Evolutionary conservation across 2,888 invertebrate genomes (phyloP).

Genomic region (Drosophila subquinaria): DNA sequence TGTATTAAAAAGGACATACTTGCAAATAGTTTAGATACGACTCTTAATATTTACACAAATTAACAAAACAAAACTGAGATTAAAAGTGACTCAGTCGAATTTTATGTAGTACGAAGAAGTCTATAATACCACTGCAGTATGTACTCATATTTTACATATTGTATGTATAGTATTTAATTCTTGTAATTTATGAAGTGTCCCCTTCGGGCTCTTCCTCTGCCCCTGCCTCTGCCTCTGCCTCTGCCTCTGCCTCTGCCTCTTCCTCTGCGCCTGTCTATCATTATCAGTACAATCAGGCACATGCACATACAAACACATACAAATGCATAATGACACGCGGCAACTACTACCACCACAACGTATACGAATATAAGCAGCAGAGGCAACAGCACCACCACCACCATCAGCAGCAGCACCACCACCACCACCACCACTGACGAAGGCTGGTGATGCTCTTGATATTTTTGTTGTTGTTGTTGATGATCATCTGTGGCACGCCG

Average conservation of each 20-base stretch:
- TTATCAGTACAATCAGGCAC: constrained; percentile 47
- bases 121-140: not conserved
- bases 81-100: not conserved
- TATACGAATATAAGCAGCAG: constrained; percentile 16
- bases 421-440: constrained; percentile 13
- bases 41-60: not conserved
- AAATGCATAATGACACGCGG: constrained; percentile 58
- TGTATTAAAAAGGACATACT: no score
- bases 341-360: constrained; percentile 41
- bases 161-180: constrained; percentile 5
- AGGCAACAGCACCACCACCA: constrained; percentile 20
- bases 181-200: constrained; percentile 30
- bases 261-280: constrained; percentile 1
- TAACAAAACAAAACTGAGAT: not conserved
- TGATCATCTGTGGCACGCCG: constrained; percentile 76
- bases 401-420: constrained; percentile 1
- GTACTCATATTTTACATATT: not conserved
- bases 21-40: not conserved
- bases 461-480: constrained; percentile 43
- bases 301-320: constrained; percentile 15
- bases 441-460: constrained; percentile 25
- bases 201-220: not conserved
- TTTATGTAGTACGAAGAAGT: not conserved
- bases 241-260: not conserved
- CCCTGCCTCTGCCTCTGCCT: not conserved